Conservation (phyloP, 2,113 vertebrate genomes). For the Trogon melanurus region DNA sequence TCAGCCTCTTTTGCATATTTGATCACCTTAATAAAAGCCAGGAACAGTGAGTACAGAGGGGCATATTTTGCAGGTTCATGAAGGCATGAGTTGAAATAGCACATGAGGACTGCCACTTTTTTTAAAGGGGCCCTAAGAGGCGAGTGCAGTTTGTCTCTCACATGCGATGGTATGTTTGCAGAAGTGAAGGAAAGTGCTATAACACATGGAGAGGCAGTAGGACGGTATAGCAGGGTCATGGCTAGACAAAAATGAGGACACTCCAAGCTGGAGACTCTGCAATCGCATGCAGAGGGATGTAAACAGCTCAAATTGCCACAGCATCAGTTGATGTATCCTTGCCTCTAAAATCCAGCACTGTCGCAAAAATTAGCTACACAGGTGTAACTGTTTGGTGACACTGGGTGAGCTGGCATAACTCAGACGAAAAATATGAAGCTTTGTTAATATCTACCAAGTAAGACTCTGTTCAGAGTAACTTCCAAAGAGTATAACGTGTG, state of each 20-base stretch:
- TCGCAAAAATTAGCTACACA: neutral
- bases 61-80: neutral
- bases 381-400: neutral
- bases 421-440: neutral
- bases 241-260: neutral
- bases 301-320: slow-evolving; percentile 35
- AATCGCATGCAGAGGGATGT: neutral
- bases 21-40: neutral
- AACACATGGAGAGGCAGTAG: slow-evolving; percentile 21
- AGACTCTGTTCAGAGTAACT: neutral
- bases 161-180: neutral
- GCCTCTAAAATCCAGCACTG: neutral
- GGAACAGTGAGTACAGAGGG: neutral
- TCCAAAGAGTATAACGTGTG: neutral
- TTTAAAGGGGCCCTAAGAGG: neutral
- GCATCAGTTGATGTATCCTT: neutral
- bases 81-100: neutral
- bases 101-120: neutral
- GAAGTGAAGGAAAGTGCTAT: slow-evolving; percentile 8
- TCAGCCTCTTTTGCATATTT: neutral
- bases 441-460: neutral
- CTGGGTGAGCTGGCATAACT: neutral
- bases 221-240: neutral
- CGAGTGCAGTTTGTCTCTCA: slow-evolving; percentile 1
- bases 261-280: slow-evolving; percentile 33